phyloP scores from a whole-genome alignment of 2,113 vertebrate genomes.

The Paramisgurnus dabryanus region DNA sequence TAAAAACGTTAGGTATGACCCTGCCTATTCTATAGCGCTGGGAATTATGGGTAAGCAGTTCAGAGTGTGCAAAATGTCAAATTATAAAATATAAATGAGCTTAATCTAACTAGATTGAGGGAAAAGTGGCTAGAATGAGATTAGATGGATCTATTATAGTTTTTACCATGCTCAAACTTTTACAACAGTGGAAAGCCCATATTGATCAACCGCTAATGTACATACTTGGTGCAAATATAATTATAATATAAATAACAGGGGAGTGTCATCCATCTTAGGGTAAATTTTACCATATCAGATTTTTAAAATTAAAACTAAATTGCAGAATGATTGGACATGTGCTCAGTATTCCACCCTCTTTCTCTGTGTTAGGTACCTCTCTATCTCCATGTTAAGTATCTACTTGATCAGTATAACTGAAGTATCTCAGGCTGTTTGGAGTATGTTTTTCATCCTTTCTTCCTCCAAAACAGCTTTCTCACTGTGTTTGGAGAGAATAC shows the following conservation, averaged over 20 bases:
- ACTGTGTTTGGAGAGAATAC: neutral
- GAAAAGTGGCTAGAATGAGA: neutral
- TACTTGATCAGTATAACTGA: no score
- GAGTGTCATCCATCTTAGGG: no score
- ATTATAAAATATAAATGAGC: conserved; percentile 24
- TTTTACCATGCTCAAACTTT: no score
- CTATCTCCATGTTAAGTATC: no score
- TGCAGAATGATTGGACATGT: neutral
- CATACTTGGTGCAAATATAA: no score
- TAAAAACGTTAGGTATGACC: conserved; percentile 32
- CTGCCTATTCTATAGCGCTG: conserved; percentile 3
- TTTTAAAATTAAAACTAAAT: neutral
- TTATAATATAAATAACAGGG: no score
- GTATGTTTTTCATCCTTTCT: conserved; percentile 13
- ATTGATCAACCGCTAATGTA: no score
- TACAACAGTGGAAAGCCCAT: no score
- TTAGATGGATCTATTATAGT: neutral
- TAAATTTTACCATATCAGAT: neutral
- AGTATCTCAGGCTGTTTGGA: conserved; percentile 26
- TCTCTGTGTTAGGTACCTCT: no score
- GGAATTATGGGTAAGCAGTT: conserved; percentile 22
- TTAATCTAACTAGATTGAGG: neutral
- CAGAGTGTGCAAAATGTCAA: neutral
- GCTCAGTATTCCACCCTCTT: neutral
- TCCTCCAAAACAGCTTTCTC: conserved; percentile 30